phyloP scores from a whole-genome alignment of 2,113 vertebrate genomes.

The Procavia capensis region DNA sequence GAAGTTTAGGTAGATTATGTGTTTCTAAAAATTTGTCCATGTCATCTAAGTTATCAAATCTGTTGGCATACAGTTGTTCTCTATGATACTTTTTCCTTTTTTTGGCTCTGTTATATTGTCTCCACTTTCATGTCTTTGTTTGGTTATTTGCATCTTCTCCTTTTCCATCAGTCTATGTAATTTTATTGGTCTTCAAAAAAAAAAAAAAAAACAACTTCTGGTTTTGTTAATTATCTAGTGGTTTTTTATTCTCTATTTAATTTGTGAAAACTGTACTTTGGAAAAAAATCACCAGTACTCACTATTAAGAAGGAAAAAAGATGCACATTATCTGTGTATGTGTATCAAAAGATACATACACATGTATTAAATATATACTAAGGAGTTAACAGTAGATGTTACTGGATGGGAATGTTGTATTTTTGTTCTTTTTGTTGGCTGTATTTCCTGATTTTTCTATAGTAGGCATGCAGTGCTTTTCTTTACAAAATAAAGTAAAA shows the following conservation, averaged over 20 bases:
- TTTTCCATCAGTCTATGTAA: not conserved
- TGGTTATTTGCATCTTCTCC: not conserved
- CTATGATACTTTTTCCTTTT: not conserved
- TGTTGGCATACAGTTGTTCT: not conserved
- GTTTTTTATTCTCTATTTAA: not conserved
- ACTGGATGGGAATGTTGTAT: not conserved
- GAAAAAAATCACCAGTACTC: not conserved
- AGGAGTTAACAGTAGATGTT: not conserved
- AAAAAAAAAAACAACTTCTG: not conserved
- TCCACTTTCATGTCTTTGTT: not conserved
- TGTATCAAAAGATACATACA: not conserved
- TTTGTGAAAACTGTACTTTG: not conserved
- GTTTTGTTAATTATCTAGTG: not conserved
- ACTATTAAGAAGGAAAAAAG: not conserved
- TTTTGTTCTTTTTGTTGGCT: slow-evolving; percentile 28
- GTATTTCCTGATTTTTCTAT: slow-evolving; percentile 33
- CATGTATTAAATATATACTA: not conserved
- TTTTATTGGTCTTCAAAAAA: not conserved
- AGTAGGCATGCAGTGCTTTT: not conserved
- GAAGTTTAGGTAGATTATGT: not conserved
- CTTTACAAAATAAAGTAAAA: not conserved
- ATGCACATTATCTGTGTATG: not conserved
- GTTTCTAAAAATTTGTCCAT: not conserved
- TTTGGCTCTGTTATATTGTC: not conserved
- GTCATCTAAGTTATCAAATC: not conserved